A percentile compares a stretch with the other conserved stretches of the same genome.
phyloP scores from a whole-genome alignment of 2,888 invertebrate genomes.

The Drosophila imparisetae region DNA sequence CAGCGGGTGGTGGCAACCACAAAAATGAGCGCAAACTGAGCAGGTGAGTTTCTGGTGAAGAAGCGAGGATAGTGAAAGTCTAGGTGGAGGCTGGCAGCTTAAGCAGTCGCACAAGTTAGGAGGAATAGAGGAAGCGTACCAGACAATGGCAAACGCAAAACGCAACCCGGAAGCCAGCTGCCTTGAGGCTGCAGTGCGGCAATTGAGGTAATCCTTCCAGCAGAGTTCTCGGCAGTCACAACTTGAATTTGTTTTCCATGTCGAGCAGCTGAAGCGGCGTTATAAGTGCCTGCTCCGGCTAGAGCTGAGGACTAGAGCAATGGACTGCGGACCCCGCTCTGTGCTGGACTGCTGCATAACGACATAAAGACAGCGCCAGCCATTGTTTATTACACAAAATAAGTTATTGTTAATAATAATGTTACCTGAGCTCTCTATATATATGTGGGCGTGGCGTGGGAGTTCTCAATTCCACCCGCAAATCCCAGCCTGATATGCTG shows the following conservation, averaged over 20 bases:
- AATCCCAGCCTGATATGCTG: conserved; percentile 33
- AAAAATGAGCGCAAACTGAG: conserved; percentile 13
- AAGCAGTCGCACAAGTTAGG: conserved; percentile 34
- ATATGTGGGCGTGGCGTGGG: not conserved
- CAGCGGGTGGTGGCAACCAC: conserved; percentile 50
- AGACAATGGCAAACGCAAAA: conserved; percentile 16
- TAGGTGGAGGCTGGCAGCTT: conserved; percentile 9
- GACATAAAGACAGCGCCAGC: conserved; percentile 48
- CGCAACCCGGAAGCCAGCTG: conserved; percentile 42
- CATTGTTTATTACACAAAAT: conserved; percentile 64
- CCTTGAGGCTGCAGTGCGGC: conserved; percentile 24
- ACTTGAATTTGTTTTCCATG: conserved; percentile 60
- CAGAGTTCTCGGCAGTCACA: conserved; percentile 58
- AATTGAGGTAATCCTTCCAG: conserved; percentile 71
- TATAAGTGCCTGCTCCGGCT: conserved; percentile 51
- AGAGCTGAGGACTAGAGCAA: conserved; percentile 15
- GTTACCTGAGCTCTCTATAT: conserved; percentile 32
- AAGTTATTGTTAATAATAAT: conserved; percentile 71
- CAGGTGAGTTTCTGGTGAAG: not conserved
- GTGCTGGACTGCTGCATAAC: conserved; percentile 7
- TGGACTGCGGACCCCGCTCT: conserved; percentile 8
- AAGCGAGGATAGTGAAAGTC: not conserved
- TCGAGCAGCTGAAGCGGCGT: conserved; percentile 54
- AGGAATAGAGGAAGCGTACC: conserved; percentile 9
- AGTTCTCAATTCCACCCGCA: conserved; percentile 17